Base-by-base conservation (phyloP, 2,888 invertebrate genomes). In the Chalcosyrphus nemorum region DNA sequence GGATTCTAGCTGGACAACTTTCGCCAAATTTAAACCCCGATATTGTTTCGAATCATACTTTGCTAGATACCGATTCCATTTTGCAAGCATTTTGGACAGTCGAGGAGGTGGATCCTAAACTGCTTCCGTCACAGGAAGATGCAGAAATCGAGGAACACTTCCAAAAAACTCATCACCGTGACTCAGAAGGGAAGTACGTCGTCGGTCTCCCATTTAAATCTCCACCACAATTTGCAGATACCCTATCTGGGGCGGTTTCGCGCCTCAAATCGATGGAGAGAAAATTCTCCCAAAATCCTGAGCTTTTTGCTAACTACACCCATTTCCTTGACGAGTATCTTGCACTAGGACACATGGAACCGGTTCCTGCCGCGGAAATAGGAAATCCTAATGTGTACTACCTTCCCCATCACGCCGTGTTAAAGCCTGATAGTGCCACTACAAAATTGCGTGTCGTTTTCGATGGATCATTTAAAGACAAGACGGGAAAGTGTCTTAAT, bases 401-500 rank as follows among this genome's bases (percentile, higher is more conserved):
- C 19, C 41, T 86, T 9, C 71, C 86, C 11, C 85, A 87, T 56
- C 86, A 87, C 61, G 71, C 82, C 3, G 82, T 86, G 1, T 43
- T 84, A 1, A 86, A 81, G 52, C 56, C 77, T 5, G 75, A 72
- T 9, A 87, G 85, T 38, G 13, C 5, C 5, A 13, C 38, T 13
- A 38, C 38, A 13, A 4, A 38, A 38, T 13, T 38, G 4, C 13
- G 4, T 0, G 13, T 38, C 38, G 38, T 38, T 3, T 82, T 81
- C 32, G 85, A 86, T 17, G 78, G 78, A 2, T 75, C 50, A 7
- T 45, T 5, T 1, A 68, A 68, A 3, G 76, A 68, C 7, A 29
- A 27, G 7, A 35, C 19, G 4, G 41, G 47, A 3, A 75, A 65
- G 13, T 63, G 61, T 0, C 27, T 65, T 9, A 71, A 70, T 17